A percentile compares a stretch with the other conserved stretches of the same genome.
phyloP scores from a whole-genome alignment of 2,797 vertebrate species.

The Coreius guichenoti region DNA sequence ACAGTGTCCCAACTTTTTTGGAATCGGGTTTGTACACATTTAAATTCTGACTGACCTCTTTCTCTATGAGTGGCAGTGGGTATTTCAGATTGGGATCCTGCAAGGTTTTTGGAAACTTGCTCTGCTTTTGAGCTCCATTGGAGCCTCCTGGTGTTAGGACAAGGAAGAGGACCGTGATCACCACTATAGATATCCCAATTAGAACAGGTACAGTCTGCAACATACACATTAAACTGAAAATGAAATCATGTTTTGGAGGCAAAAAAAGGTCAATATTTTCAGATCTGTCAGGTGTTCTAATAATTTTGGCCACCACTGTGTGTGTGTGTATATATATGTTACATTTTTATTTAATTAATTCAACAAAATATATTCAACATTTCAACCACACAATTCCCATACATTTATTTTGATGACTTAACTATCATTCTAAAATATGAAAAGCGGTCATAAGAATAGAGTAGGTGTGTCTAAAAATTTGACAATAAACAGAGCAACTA shows the following conservation, averaged over 20 bases:
- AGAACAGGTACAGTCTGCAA: slow-evolving; percentile 56
- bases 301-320: too few species aligned
- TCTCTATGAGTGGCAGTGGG: slow-evolving; percentile 59
- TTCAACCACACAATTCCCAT: background rate
- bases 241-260: too few species aligned
- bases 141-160: slow-evolving; percentile 32
- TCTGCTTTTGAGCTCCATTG: slow-evolving; percentile 9
- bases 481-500: background rate
- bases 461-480: background rate
- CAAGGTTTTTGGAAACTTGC: slow-evolving; percentile 57
- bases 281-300: too few species aligned
- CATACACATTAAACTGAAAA: slow-evolving; percentile 24
- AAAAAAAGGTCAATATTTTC: too few species aligned
- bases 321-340: too few species aligned
- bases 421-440: background rate
- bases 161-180: slow-evolving; percentile 51
- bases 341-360: too few species aligned
- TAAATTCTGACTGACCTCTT: slow-evolving; percentile 54
- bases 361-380: too few species aligned
- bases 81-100: slow-evolving; percentile 62
- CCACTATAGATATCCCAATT: slow-evolving; percentile 49
- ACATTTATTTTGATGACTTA: background rate
- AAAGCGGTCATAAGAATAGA: background rate
- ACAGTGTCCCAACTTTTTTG: too few species aligned
- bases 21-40: too few species aligned